Evolutionary conservation across 2,888 invertebrate genomes (phyloP).

Genomic region (Drosophila subquinaria): DNA sequence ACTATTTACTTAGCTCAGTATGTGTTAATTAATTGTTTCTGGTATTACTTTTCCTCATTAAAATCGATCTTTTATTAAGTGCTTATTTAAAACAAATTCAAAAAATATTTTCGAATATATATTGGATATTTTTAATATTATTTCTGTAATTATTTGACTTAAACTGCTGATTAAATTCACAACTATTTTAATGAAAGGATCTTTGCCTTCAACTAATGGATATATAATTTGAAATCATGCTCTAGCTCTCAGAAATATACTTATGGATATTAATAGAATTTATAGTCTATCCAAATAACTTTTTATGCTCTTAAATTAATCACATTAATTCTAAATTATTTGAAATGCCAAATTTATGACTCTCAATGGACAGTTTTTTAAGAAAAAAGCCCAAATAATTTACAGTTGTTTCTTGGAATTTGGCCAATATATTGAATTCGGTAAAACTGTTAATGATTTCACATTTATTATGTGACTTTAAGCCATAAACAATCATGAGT

Average conservation of each 20-base stretch:
- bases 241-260: background rate
- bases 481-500: background rate
- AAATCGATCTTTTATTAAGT: too few species aligned
- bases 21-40: too few species aligned
- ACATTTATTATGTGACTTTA: background rate
- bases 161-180: too few species aligned
- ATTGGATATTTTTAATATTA: too few species aligned
- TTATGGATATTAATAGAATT: background rate
- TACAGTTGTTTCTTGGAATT: slow-evolving; percentile 6
- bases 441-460: slow-evolving; percentile 1
- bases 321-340: background rate
- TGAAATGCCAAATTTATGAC: slow-evolving; percentile 5
- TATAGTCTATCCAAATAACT: background rate
- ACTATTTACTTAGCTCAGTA: too few species aligned
- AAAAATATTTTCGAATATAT: too few species aligned
- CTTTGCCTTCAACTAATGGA: too few species aligned
- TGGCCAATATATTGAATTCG: background rate
- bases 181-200: too few species aligned
- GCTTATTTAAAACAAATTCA: too few species aligned
- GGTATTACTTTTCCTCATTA: too few species aligned
- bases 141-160: too few species aligned
- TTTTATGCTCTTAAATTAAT: background rate
- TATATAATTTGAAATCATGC: too few species aligned
- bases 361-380: background rate
- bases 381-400: background rate